Conservation (phyloP, 2,888 invertebrate genomes). For the Drosophila bunnanda region DNA sequence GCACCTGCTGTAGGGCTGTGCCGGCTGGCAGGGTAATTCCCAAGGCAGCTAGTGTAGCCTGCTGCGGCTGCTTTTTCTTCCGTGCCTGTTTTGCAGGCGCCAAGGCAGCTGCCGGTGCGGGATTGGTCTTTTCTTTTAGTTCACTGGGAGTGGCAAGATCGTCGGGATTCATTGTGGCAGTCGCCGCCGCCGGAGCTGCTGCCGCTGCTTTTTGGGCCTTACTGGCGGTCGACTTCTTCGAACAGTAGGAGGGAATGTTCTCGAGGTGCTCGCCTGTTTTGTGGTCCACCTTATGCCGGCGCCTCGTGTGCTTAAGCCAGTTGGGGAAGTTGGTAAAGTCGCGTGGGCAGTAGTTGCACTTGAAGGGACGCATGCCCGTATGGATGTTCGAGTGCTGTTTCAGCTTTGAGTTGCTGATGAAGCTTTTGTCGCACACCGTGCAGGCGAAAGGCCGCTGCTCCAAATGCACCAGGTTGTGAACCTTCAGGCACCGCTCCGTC, state of each 20-base stretch:
- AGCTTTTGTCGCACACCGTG: constrained; percentile 86
- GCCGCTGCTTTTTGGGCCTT: constrained; percentile 69
- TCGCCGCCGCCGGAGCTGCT: constrained; percentile 58
- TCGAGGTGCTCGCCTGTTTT: constrained; percentile 84
- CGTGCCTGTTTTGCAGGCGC: constrained; percentile 60
- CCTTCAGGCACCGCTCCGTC: constrained; percentile 87
- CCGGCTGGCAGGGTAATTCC: constrained; percentile 70
- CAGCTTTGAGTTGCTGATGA: constrained; percentile 86
- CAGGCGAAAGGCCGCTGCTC: constrained; percentile 86
- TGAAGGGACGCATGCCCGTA: constrained; percentile 86
- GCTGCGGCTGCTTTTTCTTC: constrained; percentile 72
- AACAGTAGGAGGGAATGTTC: constrained; percentile 84
- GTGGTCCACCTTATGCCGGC: constrained; percentile 86
- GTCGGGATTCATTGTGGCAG: constrained; percentile 24
- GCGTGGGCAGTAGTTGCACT: constrained; percentile 87
- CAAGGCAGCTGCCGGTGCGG: constrained; percentile 33
- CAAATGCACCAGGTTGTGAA: constrained; percentile 86
- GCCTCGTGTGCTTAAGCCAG: constrained; percentile 87
- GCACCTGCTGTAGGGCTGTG: constrained; percentile 64
- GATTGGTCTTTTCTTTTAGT: constrained; percentile 29
- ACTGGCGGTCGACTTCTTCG: constrained; percentile 81
- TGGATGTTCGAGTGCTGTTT: constrained; percentile 87
- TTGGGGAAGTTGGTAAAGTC: constrained; percentile 87
- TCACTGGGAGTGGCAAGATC: constrained; percentile 19
- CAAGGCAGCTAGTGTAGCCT: constrained; percentile 69